phyloP scores from a whole-genome alignment of 2,113 vertebrate species.

The Rhabdornis inornatus region DNA sequence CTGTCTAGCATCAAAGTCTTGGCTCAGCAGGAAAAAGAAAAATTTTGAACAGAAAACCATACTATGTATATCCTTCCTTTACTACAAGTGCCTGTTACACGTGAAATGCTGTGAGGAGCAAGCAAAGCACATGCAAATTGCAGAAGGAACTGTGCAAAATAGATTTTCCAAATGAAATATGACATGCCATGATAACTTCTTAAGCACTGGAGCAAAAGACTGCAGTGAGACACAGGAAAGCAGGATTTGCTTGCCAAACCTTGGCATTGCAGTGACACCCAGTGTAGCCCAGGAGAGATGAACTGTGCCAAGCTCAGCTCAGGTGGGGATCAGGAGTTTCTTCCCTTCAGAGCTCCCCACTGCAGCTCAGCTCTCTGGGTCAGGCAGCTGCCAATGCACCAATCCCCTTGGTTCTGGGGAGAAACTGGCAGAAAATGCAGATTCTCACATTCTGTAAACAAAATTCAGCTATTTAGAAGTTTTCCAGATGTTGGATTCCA shows the following conservation, averaged over 20 bases:
- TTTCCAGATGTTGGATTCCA: background rate
- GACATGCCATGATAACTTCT: background rate
- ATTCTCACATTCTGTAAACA: background rate
- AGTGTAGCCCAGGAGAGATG: background rate
- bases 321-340: background rate
- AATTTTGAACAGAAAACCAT: background rate
- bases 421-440: background rate
- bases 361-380: background rate
- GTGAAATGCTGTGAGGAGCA: background rate
- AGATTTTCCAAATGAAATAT: background rate
- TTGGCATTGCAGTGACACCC: background rate
- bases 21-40: background rate
- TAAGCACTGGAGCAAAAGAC: background rate
- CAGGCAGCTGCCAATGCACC: background rate
- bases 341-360: background rate
- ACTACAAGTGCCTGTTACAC: background rate
- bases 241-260: background rate
- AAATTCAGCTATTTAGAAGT: background rate
- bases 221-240: background rate
- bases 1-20: background rate
- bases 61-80: background rate
- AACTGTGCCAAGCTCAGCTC: background rate
- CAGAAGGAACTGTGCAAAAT: background rate
- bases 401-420: background rate
- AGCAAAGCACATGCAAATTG: background rate